Percentiles rank a stretch among this genome's conserved stretches.
phyloP scores from a whole-genome alignment of 2,888 invertebrate species.

The Rhagophthalmus giganteus region DNA sequence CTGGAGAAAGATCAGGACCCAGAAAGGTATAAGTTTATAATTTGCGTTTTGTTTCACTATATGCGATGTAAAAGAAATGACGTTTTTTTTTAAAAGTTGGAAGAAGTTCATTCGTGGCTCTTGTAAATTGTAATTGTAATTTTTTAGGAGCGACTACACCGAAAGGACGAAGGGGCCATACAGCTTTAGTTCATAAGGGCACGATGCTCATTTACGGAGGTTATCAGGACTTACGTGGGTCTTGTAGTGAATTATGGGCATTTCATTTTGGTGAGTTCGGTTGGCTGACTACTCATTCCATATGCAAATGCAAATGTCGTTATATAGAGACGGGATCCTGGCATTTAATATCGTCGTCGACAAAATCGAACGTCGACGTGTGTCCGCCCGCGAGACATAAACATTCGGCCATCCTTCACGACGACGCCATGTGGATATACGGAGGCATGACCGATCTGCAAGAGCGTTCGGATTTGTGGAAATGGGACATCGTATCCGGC shows the following conservation, averaged over 20 bases:
- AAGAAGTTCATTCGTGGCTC: not conserved
- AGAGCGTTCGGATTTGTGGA: constrained; percentile 77
- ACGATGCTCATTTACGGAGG: constrained; percentile 86
- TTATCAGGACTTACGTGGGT: constrained; percentile 82
- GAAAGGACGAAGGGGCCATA: constrained; percentile 80
- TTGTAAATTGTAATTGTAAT: not conserved
- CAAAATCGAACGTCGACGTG: constrained; percentile 50
- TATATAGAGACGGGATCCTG: constrained; percentile 80
- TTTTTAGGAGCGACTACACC: constrained; percentile 60
- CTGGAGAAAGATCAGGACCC: constrained; percentile 65
- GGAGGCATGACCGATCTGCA: constrained; percentile 87
- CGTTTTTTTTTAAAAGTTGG: not conserved
- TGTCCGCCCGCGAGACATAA: constrained; percentile 77
- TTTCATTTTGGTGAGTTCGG: constrained; percentile 80
- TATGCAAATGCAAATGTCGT: no score
- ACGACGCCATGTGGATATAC: constrained; percentile 80
- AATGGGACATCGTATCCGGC: constrained; percentile 70
- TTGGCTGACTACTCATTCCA: no score
- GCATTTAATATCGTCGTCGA: constrained; percentile 62
- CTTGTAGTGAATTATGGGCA: constrained; percentile 83
- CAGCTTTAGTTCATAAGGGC: constrained; percentile 76
- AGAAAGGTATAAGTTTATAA: constrained; percentile 52
- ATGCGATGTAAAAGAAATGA: no score
- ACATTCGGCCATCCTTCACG: constrained; percentile 81
- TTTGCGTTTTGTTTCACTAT: no score